Conservation (phyloP, 2,113 vertebrate species). For the Mormyrus iriodes region DNA sequence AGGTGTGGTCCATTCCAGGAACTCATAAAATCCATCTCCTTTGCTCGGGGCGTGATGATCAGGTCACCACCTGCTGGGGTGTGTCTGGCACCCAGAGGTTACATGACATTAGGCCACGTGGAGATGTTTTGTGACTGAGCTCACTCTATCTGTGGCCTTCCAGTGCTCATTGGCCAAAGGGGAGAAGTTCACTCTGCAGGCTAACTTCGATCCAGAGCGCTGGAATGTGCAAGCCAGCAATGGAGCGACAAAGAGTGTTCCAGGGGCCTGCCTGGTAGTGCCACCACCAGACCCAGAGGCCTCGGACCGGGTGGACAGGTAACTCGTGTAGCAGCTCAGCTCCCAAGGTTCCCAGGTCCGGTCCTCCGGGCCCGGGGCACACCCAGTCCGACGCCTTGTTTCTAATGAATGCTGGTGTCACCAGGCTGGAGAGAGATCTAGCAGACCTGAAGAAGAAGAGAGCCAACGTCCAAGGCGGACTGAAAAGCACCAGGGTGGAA, state of each 20-base stretch:
- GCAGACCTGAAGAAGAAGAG: slow-evolving; percentile 72
- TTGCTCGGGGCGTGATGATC: not conserved
- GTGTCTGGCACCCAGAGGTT: not conserved
- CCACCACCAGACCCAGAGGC: slow-evolving; percentile 78
- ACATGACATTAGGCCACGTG: not conserved
- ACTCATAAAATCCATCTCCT: not conserved
- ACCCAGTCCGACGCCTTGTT: not conserved
- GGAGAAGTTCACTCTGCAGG: slow-evolving; percentile 69
- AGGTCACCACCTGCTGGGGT: not conserved
- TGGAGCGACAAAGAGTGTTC: slow-evolving; percentile 63
- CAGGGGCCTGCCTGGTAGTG: slow-evolving; percentile 79
- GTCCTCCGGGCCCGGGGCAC: not conserved
- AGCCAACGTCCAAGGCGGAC: slow-evolving; percentile 45
- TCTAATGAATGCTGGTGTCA: not conserved
- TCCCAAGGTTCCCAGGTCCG: not conserved
- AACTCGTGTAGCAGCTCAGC: not conserved
- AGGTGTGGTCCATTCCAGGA: not conserved
- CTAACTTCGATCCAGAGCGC: slow-evolving; percentile 70
- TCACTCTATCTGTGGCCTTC: not conserved
- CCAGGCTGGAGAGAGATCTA: slow-evolving; percentile 75
- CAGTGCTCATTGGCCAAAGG: slow-evolving; percentile 74
- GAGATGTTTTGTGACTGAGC: not conserved
- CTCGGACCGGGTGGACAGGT: slow-evolving; percentile 72
- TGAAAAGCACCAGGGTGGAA: slow-evolving; percentile 62
- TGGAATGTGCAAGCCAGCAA: slow-evolving; percentile 69